Percentiles rank a stretch among this genome's conserved stretches.
Conservation (phyloP, 2,888 invertebrate genomes). For the Globia sparganii region DNA sequence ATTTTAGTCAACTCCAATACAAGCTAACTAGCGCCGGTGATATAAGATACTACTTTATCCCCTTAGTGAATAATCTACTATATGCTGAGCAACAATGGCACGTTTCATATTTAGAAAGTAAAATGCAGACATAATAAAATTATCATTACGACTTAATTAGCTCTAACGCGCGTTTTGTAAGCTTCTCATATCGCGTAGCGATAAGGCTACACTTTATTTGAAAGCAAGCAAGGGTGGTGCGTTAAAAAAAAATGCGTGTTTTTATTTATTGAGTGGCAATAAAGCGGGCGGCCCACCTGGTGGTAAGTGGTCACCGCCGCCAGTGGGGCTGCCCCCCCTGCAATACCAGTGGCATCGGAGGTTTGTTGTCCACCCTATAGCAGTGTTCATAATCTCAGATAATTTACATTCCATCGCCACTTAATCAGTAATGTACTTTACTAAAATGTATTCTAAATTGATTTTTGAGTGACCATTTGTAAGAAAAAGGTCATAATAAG, state of each 20-base stretch:
- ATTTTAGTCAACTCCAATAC: not conserved
- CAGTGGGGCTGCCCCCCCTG: conserved; percentile 15
- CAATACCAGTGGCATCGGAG: conserved; percentile 45
- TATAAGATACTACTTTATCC: not conserved
- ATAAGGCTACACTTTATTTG: not conserved
- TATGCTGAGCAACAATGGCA: not conserved
- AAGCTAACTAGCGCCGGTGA: not conserved
- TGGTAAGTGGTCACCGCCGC: conserved; percentile 47
- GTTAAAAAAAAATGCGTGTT: conserved; percentile 9
- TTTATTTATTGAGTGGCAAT: conserved; percentile 1
- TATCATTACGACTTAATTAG: not conserved
- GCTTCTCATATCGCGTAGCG: conserved; percentile 5
- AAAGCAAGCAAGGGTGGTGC: conserved; percentile 31
- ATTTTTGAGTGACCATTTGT: not conserved
- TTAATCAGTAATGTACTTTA: not conserved
- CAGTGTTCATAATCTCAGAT: not conserved
- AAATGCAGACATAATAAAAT: conserved; percentile 7
- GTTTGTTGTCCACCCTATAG: conserved; percentile 29
- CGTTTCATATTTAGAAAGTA: not conserved
- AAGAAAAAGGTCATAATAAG: no score
- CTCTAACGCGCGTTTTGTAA: conserved; percentile 5
- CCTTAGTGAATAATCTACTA: not conserved
- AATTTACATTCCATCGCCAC: not conserved
- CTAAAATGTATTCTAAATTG: not conserved
- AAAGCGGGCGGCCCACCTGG: conserved; percentile 48